Conservation (phyloP, 92 coral and sea anemone species). For the Porites rus region DNA sequence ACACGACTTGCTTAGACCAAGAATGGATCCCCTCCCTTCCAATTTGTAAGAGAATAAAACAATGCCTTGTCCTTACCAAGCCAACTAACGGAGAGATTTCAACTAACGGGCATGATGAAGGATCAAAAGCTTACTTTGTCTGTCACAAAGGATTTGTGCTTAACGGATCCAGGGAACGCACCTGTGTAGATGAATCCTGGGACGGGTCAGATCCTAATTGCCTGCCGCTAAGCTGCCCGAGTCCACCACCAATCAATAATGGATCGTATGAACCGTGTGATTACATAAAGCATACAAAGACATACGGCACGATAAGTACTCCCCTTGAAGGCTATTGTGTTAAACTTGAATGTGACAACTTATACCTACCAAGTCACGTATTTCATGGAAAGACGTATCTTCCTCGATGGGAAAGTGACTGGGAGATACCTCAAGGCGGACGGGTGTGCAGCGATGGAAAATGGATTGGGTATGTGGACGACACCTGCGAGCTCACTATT, state of each 20-base stretch:
- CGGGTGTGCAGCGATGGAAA: no score
- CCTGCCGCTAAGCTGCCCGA: slow-evolving; percentile 27
- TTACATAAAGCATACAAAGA: slow-evolving; percentile 1
- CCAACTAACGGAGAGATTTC: slow-evolving; percentile 35
- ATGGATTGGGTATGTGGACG: slow-evolving; percentile 40
- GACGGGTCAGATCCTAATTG: slow-evolving; percentile 28
- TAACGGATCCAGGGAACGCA: slow-evolving; percentile 25
- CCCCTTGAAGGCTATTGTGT: slow-evolving; percentile 48
- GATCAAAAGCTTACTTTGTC: slow-evolving; percentile 33
- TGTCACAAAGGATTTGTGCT: slow-evolving; percentile 41
- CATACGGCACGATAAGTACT: slow-evolving; percentile 12
- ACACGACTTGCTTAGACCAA: slow-evolving; percentile 14
- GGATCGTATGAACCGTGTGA: slow-evolving; percentile 23
- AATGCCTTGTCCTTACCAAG: neutral
- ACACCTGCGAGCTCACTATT: slow-evolving; percentile 6
- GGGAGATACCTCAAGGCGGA: slow-evolving; percentile 20
- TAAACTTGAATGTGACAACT: slow-evolving; percentile 9
- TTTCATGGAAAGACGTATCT: neutral
- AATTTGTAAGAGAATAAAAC: neutral
- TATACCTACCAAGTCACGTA: slow-evolving; percentile 19
- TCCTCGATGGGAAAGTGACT: slow-evolving; percentile 42
- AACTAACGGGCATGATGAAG: slow-evolving; percentile 8
- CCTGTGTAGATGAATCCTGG: slow-evolving; percentile 37
- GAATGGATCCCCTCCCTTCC: slow-evolving; percentile 5
- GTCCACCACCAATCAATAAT: slow-evolving; percentile 16